Evolutionary conservation across 1,140 invertebrate genomes (phyloP).

Genomic region (Drosophila melanica): DNA sequence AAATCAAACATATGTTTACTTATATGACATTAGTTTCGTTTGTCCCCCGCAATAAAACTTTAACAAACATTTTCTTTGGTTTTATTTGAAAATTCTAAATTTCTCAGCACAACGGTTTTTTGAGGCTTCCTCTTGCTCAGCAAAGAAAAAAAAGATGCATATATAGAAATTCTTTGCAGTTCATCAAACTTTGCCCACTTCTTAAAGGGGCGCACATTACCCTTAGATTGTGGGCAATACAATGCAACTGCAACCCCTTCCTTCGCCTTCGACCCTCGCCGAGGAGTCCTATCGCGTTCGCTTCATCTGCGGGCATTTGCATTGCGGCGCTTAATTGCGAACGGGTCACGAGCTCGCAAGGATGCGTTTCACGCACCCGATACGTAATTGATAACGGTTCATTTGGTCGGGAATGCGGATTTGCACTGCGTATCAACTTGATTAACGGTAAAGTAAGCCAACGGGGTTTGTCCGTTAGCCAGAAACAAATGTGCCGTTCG

Average conservation of each 20-base stretch:
- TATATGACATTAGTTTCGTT: too few species aligned
- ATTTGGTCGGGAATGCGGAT: slow-evolving; percentile 64
- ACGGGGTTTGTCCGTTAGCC: slow-evolving; percentile 8
- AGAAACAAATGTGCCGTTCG: slow-evolving; percentile 25
- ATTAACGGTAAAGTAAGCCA: slow-evolving; percentile 66
- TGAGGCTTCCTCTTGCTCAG: too few species aligned
- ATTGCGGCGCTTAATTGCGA: slow-evolving; percentile 69
- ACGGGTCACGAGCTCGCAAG: slow-evolving; percentile 26
- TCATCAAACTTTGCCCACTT: slow-evolving; percentile 51
- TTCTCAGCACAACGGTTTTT: too few species aligned
- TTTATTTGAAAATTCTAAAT: too few species aligned
- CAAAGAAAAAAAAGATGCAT: slow-evolving; percentile 7
- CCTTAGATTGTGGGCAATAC: slow-evolving; percentile 3
- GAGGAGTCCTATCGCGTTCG: slow-evolving; percentile 48
- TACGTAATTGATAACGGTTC: slow-evolving; percentile 78
- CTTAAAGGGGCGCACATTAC: slow-evolving; percentile 44
- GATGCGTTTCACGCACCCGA: slow-evolving; percentile 64
- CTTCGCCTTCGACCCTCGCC: slow-evolving; percentile 3
- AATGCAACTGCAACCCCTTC: slow-evolving; percentile 24
- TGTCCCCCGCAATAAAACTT: too few species aligned
- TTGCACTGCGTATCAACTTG: slow-evolving; percentile 63
- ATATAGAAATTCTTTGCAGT: slow-evolving; percentile 27
- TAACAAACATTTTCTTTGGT: too few species aligned
- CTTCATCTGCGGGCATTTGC: slow-evolving; percentile 73
- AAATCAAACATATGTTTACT: too few species aligned